phyloP scores from a whole-genome alignment of 2,113 vertebrate genomes.

The Arothron firmamentum region DNA sequence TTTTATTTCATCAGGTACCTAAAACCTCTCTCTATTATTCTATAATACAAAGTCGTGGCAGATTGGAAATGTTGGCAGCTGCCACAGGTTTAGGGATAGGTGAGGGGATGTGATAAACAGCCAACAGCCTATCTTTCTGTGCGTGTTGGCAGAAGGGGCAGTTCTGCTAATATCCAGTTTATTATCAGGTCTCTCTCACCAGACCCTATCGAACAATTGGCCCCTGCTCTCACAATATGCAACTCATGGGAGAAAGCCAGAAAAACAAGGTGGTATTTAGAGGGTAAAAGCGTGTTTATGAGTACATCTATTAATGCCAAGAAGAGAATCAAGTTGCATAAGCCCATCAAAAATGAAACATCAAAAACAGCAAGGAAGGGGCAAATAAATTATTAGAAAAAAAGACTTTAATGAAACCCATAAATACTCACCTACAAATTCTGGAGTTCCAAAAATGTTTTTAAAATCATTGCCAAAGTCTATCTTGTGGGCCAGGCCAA shows the following conservation, averaged over 20 bases:
- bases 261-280: constrained; percentile 9
- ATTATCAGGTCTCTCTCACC: constrained; percentile 53
- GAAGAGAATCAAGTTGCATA: not conserved
- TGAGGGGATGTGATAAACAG: constrained; percentile 20
- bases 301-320: too few relatives aligned
- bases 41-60: too few relatives aligned
- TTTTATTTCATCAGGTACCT: too few relatives aligned
- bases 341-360: not conserved
- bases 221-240: constrained; percentile 36
- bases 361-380: not conserved
- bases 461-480: constrained; percentile 98
- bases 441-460: constrained; percentile 97
- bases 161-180: constrained; percentile 36
- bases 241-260: constrained; percentile 36
- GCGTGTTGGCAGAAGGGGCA: constrained; percentile 21
- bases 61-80: constrained; percentile 4
- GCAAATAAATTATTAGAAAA: not conserved
- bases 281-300: not conserved
- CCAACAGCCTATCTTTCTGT: constrained; percentile 16
- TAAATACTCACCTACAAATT: constrained; percentile 90
- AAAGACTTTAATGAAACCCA: not conserved
- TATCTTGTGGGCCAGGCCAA: constrained; percentile 96
- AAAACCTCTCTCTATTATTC: too few relatives aligned
- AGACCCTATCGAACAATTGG: constrained; percentile 39
- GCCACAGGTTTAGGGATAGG: not conserved